phyloP scores from a whole-genome alignment of 2,797 vertebrate genomes.

The Knipowitschia caucasica region DNA sequence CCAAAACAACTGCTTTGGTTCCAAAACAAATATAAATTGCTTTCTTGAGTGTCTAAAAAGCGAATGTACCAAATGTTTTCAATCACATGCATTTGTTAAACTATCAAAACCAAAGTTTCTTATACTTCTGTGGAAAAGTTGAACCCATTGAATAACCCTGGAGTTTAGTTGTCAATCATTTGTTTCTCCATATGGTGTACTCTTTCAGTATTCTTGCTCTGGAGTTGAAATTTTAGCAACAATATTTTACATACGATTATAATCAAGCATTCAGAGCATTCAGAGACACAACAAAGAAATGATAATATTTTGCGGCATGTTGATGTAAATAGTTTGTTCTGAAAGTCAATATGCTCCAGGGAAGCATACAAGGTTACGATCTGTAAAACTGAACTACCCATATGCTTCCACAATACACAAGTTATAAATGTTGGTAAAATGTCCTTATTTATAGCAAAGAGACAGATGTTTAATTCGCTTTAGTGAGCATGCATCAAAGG shows the following conservation, averaged over 20 bases:
- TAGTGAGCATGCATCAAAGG: no score
- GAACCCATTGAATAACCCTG: no score
- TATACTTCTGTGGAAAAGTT: no score
- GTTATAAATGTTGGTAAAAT: background rate
- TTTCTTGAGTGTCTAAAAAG: no score
- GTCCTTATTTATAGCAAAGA: background rate
- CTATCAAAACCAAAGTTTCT: no score
- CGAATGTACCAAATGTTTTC: no score
- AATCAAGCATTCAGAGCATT: background rate
- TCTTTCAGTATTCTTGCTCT: background rate
- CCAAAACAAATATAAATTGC: no score
- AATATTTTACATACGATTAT: background rate
- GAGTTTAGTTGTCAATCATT: no score
- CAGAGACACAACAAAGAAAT: background rate
- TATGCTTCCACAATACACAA: background rate
- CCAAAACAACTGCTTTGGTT: no score
- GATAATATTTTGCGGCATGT: background rate
- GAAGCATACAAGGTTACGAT: background rate
- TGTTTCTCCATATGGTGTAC: slow-evolving; percentile 26
- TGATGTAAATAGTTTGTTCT: background rate
- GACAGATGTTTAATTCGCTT: no score
- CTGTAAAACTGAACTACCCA: background rate
- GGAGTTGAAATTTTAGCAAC: background rate
- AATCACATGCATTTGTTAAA: no score
- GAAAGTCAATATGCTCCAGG: background rate